Evolutionary conservation across 2,888 invertebrate species (phyloP).

Genomic region (Reticulitermes lucifugus): DNA sequence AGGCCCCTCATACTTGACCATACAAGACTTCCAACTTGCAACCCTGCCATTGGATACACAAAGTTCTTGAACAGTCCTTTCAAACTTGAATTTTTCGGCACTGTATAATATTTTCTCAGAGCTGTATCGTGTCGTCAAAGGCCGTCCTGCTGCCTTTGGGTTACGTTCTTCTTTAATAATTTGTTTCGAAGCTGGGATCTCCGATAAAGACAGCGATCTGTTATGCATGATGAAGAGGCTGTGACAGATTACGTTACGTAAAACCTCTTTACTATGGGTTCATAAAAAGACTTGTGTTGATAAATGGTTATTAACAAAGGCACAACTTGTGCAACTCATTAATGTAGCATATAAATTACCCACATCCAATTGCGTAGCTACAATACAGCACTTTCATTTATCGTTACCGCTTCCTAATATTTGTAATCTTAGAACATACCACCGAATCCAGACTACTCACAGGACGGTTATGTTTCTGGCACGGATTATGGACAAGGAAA

Average conservation of each 20-base stretch:
- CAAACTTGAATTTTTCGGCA: background rate
- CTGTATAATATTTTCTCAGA: conserved; percentile 11
- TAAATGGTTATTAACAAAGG: background rate
- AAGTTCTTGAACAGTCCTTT: conserved; percentile 2
- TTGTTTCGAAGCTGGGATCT: background rate
- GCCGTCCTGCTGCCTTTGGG: background rate
- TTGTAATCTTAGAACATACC: too few species aligned
- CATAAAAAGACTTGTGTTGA: background rate
- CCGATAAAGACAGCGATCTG: conserved; percentile 18
- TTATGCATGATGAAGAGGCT: background rate
- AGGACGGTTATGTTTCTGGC: too few species aligned
- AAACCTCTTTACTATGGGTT: background rate
- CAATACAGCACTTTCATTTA: too few species aligned
- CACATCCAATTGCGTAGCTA: too few species aligned
- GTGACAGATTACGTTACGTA: background rate
- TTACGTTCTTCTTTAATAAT: background rate
- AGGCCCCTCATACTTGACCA: background rate
- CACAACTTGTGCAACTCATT: too few species aligned
- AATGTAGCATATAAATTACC: too few species aligned
- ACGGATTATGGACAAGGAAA: too few species aligned
- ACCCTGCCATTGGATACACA: background rate
- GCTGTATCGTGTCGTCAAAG: conserved; percentile 4
- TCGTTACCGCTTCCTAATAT: background rate
- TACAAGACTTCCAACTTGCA: background rate
- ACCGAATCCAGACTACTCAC: too few species aligned